Base-by-base conservation (phyloP, 2,888 invertebrate species). In the Mythimna albipuncta region DNA sequence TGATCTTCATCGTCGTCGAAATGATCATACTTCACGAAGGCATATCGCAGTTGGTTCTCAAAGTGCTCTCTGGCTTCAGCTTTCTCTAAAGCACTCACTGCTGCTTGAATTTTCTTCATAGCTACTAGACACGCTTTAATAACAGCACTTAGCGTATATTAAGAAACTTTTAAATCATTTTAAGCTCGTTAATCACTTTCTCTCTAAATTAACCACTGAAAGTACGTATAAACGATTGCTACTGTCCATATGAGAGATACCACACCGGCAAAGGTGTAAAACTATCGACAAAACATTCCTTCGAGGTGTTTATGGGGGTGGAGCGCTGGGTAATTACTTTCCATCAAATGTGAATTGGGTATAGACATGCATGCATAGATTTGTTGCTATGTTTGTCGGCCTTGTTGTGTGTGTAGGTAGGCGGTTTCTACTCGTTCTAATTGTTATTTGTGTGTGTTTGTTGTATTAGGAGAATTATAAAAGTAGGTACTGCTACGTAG, bases 281-380 rank as follows among this genome's bases (percentile, higher is more conserved):
- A 86, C 74, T 95, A 95, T 95, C 91, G 95, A 95, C 91, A 92
- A 94, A 95, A 95, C 95, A 93, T 89, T 82, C 85, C 77, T 90
- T 90, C 85, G 83, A 86, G 79, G 85, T 83, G 85, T 85, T 84
- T 72, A 84, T 83, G 75, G 82, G 81, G 85, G 83, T 81, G 87
- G 87, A 79, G 68, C 74, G 66, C 65, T 67, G 72, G 81, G 84
- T 89, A 86, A 89, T 89, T 85, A 84, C 85, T 83, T 84, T 77
- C 76, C 72, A 79, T 85, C 85, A 84, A 85, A 84, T 71, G 59
- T 76, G 83, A 75, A 87, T 85, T 72, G 84, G 62, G 38, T 79
- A 68, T 71, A 75, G 81, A 77, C 87, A 88, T 82, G 88, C 82
- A 83, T 83, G 73, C 63, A 72, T 76, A 72, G 52, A 32, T 69